Base-by-base conservation (phyloP, 2,888 invertebrate genomes). In the Sinotaia quadrata region DNA sequence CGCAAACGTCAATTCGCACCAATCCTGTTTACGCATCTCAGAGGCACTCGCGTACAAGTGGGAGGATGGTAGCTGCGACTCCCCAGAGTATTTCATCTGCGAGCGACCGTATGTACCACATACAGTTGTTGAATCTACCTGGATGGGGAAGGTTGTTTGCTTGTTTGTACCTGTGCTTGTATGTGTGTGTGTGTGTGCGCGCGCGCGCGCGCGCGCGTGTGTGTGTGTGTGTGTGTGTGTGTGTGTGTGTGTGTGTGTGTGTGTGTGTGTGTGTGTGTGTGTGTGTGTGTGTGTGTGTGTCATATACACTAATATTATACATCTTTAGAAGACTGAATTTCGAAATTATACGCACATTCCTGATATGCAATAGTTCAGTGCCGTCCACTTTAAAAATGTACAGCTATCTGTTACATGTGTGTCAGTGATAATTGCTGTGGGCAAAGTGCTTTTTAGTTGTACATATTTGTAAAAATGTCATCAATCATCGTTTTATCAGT, bases 31-130 rank as follows among this genome's bases (percentile, higher is more conserved):
- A 44, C 54, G 63, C 27, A n/a, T 63, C 41, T 63, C 63, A 3
- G 31, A 63, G 56, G 29, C 27, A 10, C 41, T 41, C 24, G 29
- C 24, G 21, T 63, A 56, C 56, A 56, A 54, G 18, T 63, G 63
- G 63, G 63, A 63, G 34, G 63, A 52, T 33, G 63, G 63, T 10
- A 63, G 63, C 33, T 63, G 63, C 33, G 63, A 63, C 41, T 63
- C 63, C 5, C 52, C 54, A 2, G 63, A 63, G 44, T 63, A 63
- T 29, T 63, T 63, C 54, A 63, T 63, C 44, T 63, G 63, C n/a
- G 63, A 63, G 56, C 54, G 56, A 31, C 56, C 24, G 63, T 63
- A 36, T 41, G 63, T 37, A n/a, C n/a, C n/a, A n/a, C n/a, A n/a
- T n/a, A n/a, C n/a, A n/a, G n/a, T n/a, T n/a, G n/a, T 31, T 31